A percentile compares a stretch with the other conserved stretches of the same genome.
Evolutionary conservation across 2,888 invertebrate genomes (phyloP).

Genomic region (Stramonita haemastoma): DNA sequence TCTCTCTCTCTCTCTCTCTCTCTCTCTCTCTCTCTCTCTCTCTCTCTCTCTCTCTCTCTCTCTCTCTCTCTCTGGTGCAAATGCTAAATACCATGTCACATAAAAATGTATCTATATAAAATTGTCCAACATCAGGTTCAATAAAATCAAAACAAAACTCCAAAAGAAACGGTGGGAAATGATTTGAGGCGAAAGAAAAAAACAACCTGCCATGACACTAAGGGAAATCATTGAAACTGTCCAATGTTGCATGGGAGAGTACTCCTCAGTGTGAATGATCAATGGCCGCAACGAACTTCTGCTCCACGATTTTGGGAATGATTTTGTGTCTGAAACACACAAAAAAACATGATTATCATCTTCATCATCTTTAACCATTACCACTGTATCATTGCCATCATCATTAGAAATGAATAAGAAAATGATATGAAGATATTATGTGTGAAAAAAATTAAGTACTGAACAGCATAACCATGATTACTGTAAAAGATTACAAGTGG

Average conservation of each 20-base stretch:
- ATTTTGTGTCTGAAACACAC: constrained; percentile 41
- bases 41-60: too few relatives aligned
- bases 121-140: neutral
- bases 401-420: too few relatives aligned
- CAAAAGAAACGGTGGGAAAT: neutral
- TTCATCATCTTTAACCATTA: too few relatives aligned
- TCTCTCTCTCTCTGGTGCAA: too few relatives aligned
- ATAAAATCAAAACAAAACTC: neutral
- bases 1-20: too few relatives aligned
- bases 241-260: neutral
- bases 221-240: neutral
- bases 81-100: too few relatives aligned
- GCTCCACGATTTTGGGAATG: constrained; percentile 39
- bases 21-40: neutral
- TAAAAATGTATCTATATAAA: too few relatives aligned
- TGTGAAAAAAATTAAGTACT: too few relatives aligned
- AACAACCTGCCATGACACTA: neutral
- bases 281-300: constrained; percentile 39
- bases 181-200: neutral
- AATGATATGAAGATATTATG: too few relatives aligned
- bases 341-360: neutral
- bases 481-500: too few relatives aligned
- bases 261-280: constrained; percentile 23
- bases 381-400: too few relatives aligned
- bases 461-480: too few relatives aligned